These are phyloP conservation scores for Schlechtendalia chinensis DNA, from an alignment of 1,140 invertebrate species.

Conservation along the genomic window DNA sequence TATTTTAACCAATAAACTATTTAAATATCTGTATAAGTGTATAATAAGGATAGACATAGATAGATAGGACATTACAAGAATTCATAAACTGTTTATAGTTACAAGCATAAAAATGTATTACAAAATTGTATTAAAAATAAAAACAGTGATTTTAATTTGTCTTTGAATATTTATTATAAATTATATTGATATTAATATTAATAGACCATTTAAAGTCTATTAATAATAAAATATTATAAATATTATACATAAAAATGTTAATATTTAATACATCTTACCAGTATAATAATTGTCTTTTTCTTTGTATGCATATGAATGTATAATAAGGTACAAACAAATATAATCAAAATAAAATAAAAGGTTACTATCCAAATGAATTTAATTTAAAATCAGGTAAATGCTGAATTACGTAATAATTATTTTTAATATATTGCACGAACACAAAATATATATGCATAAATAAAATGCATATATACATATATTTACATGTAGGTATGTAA, in stretches of 20 bases:
- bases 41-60: slow-evolving; percentile 10
- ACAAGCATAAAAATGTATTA: slow-evolving; percentile 5
- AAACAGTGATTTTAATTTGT: slow-evolving; percentile 1
- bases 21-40: neutral
- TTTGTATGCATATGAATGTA: neutral
- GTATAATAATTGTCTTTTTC: neutral
- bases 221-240: too few relatives aligned
- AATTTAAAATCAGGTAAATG: slow-evolving; percentile 2
- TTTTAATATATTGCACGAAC: slow-evolving; percentile 36
- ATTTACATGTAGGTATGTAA: slow-evolving; percentile 20
- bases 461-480: neutral
- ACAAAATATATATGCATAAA: slow-evolving; percentile 4
- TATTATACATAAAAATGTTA: neutral
- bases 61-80: slow-evolving; percentile 5
- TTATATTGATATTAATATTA: neutral
- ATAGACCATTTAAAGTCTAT: too few relatives aligned
- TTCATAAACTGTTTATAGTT: slow-evolving; percentile 7
- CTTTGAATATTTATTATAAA: neutral
- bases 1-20: neutral
- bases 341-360: slow-evolving; percentile 16
- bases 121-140: neutral
- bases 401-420: neutral
- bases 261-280: neutral
- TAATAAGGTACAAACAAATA: slow-evolving; percentile 4
- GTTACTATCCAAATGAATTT: slow-evolving; percentile 4